Conservation (phyloP, 2,888 invertebrate species). For the Slavum lentiscoides region DNA sequence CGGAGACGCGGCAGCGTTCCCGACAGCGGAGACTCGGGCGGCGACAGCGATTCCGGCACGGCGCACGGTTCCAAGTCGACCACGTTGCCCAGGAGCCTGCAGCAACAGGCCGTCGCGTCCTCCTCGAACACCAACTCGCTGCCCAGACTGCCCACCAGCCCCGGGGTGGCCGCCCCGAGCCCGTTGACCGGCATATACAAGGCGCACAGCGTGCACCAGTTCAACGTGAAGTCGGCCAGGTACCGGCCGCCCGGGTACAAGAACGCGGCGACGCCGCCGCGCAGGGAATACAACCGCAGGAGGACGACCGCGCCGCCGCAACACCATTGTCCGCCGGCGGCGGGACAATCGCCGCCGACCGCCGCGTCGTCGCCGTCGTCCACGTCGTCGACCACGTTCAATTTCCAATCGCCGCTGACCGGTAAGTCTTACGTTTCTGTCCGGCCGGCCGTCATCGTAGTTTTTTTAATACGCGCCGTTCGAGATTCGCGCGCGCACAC, state of each 20-base stretch:
- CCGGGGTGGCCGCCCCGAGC: slow-evolving; percentile 57
- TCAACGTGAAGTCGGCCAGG: slow-evolving; percentile 78
- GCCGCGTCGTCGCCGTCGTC: neutral
- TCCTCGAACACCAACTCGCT: slow-evolving; percentile 73
- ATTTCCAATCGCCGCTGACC: slow-evolving; percentile 20
- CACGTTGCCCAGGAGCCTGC: slow-evolving; percentile 69
- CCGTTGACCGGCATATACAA: slow-evolving; percentile 63
- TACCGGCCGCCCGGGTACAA: slow-evolving; percentile 83
- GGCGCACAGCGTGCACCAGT: slow-evolving; percentile 68
- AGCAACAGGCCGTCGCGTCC: slow-evolving; percentile 59
- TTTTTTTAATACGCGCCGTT: too few relatives aligned
- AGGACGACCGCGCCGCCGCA: slow-evolving; percentile 21
- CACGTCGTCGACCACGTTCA: slow-evolving; percentile 7
- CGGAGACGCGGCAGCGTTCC: slow-evolving; percentile 66
- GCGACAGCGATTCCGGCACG: slow-evolving; percentile 63
- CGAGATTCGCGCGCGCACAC: too few relatives aligned
- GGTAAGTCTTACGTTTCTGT: slow-evolving; percentile 22
- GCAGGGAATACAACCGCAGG: slow-evolving; percentile 65
- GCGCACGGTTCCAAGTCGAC: slow-evolving; percentile 61
- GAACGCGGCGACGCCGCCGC: slow-evolving; percentile 61
- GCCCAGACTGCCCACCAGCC: slow-evolving; percentile 72
- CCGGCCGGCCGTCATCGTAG: too few relatives aligned
- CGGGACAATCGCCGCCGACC: too few relatives aligned
- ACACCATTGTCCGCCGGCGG: slow-evolving; percentile 1
- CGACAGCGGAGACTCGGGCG: slow-evolving; percentile 63